These are phyloP conservation scores for Myanophis thanlyinensis DNA, from an alignment of 2,113 vertebrate genomes.

Conservation along the genomic window DNA sequence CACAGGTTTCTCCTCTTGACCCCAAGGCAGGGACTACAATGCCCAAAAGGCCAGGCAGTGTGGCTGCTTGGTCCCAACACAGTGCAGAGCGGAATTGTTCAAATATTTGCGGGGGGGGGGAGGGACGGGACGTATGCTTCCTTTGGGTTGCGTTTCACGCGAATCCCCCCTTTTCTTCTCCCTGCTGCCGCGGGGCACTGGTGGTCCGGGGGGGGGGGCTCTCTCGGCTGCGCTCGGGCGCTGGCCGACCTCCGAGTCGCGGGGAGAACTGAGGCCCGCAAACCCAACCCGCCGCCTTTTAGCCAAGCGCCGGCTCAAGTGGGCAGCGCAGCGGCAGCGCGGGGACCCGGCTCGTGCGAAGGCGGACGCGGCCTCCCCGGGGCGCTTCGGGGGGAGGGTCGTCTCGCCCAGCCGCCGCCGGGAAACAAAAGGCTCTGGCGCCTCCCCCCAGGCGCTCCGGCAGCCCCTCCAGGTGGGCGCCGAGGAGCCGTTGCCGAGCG, in stretches of 20 bases:
- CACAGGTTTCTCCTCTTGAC: background rate
- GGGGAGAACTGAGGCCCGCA: background rate
- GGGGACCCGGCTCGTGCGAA: no score
- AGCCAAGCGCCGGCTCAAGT: background rate
- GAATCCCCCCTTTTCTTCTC: fast-evolving
- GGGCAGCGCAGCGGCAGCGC: no score
- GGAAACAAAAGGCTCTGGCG: background rate
- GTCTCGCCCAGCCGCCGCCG: background rate
- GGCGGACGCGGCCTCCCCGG: no score
- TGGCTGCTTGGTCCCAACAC: background rate
- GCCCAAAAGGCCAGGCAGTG: background rate
- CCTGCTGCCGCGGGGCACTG: no score
- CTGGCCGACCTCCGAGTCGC: no score
- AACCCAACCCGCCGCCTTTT: background rate
- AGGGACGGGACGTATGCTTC: background rate
- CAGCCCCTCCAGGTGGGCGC: conserved; percentile 76
- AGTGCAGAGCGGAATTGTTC: background rate
- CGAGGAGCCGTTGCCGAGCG: conserved; percentile 81
- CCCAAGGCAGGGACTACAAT: background rate
- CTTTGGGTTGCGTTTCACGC: background rate
- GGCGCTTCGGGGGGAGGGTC: background rate
- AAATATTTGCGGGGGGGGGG: background rate
- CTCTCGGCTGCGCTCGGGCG: background rate
- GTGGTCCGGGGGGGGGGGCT: background rate
- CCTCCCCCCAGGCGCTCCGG: conserved; percentile 50